phyloP scores from a whole-genome alignment of 35 echinoderm and acorn worm species.

The Lytechinus pictus region DNA sequence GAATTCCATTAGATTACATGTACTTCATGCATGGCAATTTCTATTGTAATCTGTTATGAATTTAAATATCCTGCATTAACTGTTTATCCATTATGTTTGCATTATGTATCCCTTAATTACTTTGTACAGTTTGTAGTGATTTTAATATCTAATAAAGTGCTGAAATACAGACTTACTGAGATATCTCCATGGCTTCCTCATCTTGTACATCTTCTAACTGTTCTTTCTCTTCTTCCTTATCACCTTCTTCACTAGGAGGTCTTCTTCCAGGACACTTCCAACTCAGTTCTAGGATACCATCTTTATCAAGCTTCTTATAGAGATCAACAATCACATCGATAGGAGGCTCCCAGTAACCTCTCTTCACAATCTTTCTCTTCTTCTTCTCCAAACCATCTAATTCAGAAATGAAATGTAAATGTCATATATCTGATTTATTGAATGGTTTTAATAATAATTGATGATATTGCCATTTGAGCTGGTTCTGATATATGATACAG shows the following conservation, averaged over 20 bases:
- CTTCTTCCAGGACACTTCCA: constrained; percentile 95
- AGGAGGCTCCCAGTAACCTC: constrained; percentile 71
- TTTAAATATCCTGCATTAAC: too few relatives aligned
- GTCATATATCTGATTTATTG: background rate
- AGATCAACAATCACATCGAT: constrained; percentile 84
- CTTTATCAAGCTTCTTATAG: constrained; percentile 84
- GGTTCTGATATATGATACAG: too few relatives aligned
- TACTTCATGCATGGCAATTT: too few relatives aligned
- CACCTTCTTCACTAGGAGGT: constrained; percentile 65
- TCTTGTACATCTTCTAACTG: background rate
- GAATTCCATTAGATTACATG: too few relatives aligned
- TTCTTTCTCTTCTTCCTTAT: constrained; percentile 64
- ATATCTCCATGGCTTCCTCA: constrained; percentile 63
- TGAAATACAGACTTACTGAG: background rate
- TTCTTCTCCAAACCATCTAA: background rate
- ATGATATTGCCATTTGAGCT: too few relatives aligned
- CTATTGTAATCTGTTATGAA: too few relatives aligned
- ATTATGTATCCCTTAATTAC: too few relatives aligned
- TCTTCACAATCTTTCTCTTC: constrained; percentile 46
- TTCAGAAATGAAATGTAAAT: background rate
- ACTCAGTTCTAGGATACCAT: constrained; percentile 82
- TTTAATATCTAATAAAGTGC: too few relatives aligned
- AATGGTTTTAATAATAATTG: too few relatives aligned
- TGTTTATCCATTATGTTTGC: too few relatives aligned
- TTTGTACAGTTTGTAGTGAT: too few relatives aligned